Percentiles rank a stretch among this genome's conserved stretches.
Evolutionary conservation across 2,888 invertebrate genomes (phyloP).

Genomic region (Aelia acuminata): DNA sequence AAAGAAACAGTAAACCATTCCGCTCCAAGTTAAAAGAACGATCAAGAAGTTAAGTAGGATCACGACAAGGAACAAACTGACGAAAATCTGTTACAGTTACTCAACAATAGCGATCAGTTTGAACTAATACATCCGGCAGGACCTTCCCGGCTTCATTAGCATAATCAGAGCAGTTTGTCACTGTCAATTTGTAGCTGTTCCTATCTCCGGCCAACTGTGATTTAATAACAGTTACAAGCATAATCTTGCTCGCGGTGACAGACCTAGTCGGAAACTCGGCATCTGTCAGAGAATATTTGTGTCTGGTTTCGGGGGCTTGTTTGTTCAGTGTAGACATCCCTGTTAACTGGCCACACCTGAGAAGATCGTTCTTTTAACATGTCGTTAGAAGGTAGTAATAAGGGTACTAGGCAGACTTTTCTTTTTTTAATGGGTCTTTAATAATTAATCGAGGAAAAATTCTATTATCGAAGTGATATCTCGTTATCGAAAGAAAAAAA

Average conservation of each 20-base stretch:
- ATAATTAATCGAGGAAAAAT: no score
- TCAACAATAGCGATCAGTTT: not conserved
- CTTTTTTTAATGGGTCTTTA: no score
- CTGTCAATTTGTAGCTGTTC: constrained; percentile 20
- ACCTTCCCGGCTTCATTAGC: constrained; percentile 17
- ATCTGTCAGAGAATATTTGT: not conserved
- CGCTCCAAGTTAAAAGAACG: not conserved
- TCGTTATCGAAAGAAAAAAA: no score
- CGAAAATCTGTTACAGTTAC: not conserved
- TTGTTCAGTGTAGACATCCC: not conserved
- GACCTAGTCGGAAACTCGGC: not conserved
- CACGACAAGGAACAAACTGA: not conserved
- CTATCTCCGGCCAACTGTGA: not conserved
- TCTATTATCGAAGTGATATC: no score
- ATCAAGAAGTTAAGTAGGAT: not conserved
- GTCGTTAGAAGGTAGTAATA: no score
- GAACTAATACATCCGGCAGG: constrained; percentile 30
- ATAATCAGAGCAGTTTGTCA: constrained; percentile 45
- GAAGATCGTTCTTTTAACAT: not conserved
- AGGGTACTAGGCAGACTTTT: no score
- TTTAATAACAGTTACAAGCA: constrained; percentile 33
- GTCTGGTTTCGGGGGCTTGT: not conserved
- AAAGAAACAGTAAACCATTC: no score
- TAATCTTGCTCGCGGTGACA: not conserved
- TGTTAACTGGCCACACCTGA: not conserved